Evolutionary conservation across 1,140 invertebrate genomes (phyloP).

Genomic region (Trypoxylus dichotomus): DNA sequence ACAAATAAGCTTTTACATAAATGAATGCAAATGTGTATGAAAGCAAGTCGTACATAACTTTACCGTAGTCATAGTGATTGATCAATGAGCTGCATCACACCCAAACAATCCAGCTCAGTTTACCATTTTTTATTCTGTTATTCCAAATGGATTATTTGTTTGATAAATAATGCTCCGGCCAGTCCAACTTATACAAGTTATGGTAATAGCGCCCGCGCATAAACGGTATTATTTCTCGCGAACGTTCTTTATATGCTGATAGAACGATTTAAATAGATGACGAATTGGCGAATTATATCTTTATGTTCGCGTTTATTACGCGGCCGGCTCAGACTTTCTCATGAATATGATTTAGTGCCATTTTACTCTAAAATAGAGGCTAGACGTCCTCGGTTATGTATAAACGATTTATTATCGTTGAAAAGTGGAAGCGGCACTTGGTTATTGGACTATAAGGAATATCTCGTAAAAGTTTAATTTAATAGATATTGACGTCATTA

Average conservation of each 20-base stretch:
- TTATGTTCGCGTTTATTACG: conserved; percentile 19
- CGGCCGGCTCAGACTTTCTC: not conserved
- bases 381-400: not conserved
- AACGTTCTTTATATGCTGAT: conserved; percentile 19
- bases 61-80: no score
- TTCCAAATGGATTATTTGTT: conserved; percentile 6
- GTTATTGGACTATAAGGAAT: not conserved
- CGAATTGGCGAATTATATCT: conserved; percentile 25
- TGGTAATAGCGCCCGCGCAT: not conserved
- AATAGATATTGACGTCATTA: no score
- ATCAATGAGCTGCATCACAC: no score
- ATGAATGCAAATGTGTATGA: no score
- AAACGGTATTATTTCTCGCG: not conserved
- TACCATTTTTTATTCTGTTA: not conserved
- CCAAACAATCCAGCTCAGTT: no score
- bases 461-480: not conserved
- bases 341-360: conserved; percentile 18
- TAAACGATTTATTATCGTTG: not conserved
- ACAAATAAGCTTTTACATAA: no score
- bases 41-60: no score
- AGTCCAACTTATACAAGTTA: not conserved
- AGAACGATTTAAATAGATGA: conserved; percentile 18
- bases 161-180: not conserved
- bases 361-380: conserved; percentile 3
- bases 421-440: not conserved